A percentile compares a stretch with the other conserved stretches of the same genome.
Conservation (phyloP, 2,888 invertebrate genomes). For the Halocaridina rubra region DNA sequence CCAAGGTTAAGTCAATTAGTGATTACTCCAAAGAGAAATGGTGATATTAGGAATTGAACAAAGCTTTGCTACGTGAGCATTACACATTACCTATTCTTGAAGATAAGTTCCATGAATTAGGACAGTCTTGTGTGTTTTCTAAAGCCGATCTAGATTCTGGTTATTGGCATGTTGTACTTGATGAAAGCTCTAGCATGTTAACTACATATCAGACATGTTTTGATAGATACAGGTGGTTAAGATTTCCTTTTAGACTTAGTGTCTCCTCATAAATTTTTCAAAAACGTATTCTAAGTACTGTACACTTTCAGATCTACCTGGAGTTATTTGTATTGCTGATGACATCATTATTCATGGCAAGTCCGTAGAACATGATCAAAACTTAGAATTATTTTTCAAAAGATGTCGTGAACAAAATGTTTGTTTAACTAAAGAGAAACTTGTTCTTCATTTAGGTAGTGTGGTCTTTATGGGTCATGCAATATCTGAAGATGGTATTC, state of each 20-base stretch:
- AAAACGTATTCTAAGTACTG: no score
- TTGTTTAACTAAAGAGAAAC: neutral
- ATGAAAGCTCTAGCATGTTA: neutral
- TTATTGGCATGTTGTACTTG: neutral
- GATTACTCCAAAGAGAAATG: no score
- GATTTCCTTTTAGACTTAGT: neutral
- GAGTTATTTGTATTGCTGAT: conserved; percentile 9
- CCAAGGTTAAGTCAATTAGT: no score
- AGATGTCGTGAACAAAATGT: neutral
- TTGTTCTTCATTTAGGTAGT: neutral
- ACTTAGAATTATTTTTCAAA: neutral
- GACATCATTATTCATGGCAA: conserved; percentile 7
- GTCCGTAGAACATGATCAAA: neutral
- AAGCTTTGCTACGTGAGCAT: conserved; percentile 6
- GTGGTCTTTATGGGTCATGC: neutral
- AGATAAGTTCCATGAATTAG: neutral
- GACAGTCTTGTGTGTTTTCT: no score
- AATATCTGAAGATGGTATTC: neutral
- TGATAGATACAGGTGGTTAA: conserved; percentile 7
- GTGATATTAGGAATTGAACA: conserved; percentile 26
- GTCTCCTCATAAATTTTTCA: conserved; percentile 4
- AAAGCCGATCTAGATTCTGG: conserved; percentile 5
- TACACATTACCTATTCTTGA: conserved; percentile 24
- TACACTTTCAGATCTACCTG: neutral
- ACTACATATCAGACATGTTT: conserved; percentile 14